These are phyloP conservation scores for Monomorium pharaonis DNA, from an alignment of 1,140 invertebrate species.

Conservation along the genomic window DNA sequence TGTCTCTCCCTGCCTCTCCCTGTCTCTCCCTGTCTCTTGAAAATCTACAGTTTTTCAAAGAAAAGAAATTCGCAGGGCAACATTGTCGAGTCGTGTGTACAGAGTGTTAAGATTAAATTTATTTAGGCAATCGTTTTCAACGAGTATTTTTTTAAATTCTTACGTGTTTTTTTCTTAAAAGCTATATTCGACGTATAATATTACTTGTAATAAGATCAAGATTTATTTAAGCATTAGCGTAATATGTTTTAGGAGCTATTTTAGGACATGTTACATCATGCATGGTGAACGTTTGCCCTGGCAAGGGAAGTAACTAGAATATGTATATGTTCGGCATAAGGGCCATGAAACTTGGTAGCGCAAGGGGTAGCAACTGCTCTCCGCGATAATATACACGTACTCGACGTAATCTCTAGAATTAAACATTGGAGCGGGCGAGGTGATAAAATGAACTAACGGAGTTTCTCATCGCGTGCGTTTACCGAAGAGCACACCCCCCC, in stretches of 20 bases:
- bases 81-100: no score
- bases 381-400: slow-evolving; percentile 31
- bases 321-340: slow-evolving; percentile 31
- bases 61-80: no score
- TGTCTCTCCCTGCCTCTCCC: no score
- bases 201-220: background rate
- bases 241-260: slow-evolving; percentile 8
- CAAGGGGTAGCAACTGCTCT: slow-evolving; percentile 13
- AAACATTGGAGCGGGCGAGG: slow-evolving; percentile 13
- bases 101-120: background rate
- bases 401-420: slow-evolving; percentile 44
- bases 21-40: no score
- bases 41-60: no score
- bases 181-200: background rate
- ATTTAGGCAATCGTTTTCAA: background rate
- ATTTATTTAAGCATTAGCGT: slow-evolving; percentile 4
- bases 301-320: background rate
- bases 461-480: slow-evolving; percentile 35
- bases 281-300: background rate
- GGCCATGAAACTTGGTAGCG: slow-evolving; percentile 38
- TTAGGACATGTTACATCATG: slow-evolving; percentile 16
- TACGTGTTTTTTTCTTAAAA: background rate
- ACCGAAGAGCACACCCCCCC: background rate
- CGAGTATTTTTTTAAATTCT: background rate
- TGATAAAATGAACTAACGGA: slow-evolving; percentile 48